Conservation (phyloP, 2,888 invertebrate genomes). For the Cistogaster globosa region DNA sequence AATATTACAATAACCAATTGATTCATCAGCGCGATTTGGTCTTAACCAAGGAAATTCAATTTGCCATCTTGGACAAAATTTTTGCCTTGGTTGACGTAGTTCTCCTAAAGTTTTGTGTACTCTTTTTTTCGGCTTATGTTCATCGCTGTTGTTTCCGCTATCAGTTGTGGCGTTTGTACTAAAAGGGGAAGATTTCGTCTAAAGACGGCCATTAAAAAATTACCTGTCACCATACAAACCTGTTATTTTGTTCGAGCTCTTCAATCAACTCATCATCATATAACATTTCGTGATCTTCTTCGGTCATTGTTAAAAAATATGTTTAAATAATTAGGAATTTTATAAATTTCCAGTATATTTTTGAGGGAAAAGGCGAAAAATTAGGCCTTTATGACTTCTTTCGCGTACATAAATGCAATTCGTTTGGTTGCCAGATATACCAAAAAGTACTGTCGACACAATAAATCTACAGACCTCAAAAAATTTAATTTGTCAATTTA, state of each 20-base stretch:
- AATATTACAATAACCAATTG: conserved; percentile 72
- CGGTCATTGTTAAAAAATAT: conserved; percentile 43
- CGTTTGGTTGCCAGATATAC: conserved; percentile 23
- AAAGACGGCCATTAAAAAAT: not conserved
- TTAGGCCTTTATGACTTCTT: conserved; percentile 37
- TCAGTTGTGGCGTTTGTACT: conserved; percentile 35
- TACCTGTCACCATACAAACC: conserved; percentile 26
- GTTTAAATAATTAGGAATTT: not conserved
- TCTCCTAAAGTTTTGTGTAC: conserved; percentile 40
- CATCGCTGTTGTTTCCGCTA: conserved; percentile 36
- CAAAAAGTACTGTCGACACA: conserved; percentile 6
- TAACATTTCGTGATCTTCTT: conserved; percentile 56
- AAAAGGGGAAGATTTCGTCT: conserved; percentile 23
- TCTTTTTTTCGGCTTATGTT: conserved; percentile 56
- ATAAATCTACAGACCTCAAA: too few relatives aligned
- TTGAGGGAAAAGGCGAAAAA: conserved; percentile 62
- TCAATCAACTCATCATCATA: conserved; percentile 61
- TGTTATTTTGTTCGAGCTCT: conserved; percentile 48
- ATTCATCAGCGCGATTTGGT: conserved; percentile 71
- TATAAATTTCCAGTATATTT: not conserved
- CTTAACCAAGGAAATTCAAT: conserved; percentile 73
- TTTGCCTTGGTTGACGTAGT: conserved; percentile 70
- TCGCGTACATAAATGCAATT: conserved; percentile 43
- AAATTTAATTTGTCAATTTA: too few relatives aligned
- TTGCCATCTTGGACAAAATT: conserved; percentile 72